phyloP scores from a whole-genome alignment of 2,113 vertebrate genomes.

The Benitochromis conjunctus region DNA sequence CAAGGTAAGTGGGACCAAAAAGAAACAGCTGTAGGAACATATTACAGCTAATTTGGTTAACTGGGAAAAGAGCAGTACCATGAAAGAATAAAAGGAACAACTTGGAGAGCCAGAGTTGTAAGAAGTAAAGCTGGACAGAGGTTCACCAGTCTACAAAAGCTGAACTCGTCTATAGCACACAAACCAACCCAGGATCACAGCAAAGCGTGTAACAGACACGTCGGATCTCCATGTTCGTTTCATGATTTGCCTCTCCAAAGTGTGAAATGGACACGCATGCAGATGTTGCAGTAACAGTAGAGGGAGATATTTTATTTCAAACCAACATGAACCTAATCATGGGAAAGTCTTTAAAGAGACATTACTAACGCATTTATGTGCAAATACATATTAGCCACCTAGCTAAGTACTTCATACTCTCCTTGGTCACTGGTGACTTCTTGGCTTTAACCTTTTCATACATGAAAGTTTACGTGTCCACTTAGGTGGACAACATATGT shows the following conservation, averaged over 20 bases:
- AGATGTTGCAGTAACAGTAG: background rate
- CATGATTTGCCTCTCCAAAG: background rate
- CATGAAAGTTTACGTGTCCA: too few species aligned
- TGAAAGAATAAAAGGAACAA: accelerated
- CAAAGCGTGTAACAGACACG: accelerated
- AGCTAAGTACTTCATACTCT: background rate
- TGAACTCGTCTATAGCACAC: background rate
- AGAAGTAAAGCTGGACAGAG: background rate
- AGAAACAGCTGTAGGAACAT: background rate
- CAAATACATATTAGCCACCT: background rate
- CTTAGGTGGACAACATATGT: too few species aligned
- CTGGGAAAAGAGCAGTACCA: background rate
- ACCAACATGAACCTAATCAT: background rate
- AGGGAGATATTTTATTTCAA: background rate
- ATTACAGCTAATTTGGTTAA: background rate
- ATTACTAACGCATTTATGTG: background rate
- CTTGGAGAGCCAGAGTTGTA: background rate
- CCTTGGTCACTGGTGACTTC: accelerated
- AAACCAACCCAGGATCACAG: accelerated
- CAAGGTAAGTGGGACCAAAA: background rate
- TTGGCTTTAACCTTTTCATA: too few species aligned
- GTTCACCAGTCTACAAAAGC: background rate
- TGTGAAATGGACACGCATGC: background rate
- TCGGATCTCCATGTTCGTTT: accelerated
- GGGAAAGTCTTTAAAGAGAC: background rate